A percentile compares a stretch with the other conserved stretches of the same genome.
Evolutionary conservation across 2,113 vertebrate species (phyloP).

Genomic region (Verasper variegatus): DNA sequence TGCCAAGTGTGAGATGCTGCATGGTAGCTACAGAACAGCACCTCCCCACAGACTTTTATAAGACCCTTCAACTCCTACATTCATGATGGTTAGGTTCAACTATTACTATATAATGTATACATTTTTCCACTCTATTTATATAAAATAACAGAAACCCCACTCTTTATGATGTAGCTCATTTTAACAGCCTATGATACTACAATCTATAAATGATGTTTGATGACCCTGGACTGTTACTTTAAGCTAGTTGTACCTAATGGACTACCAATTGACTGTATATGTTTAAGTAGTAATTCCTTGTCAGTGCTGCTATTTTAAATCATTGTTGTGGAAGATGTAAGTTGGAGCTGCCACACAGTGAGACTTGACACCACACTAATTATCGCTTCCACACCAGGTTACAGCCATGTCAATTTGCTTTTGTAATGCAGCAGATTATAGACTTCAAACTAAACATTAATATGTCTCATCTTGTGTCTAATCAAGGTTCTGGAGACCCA

Average conservation of each 20-base stretch:
- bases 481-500: constrained; percentile 93
- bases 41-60: no score
- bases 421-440: constrained; percentile 3
- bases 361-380: constrained; percentile 35
- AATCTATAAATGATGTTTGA: not conserved
- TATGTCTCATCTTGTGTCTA: constrained; percentile 8
- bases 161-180: not conserved
- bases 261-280: not conserved
- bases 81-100: not conserved
- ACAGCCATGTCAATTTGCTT: not conserved
- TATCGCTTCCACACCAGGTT: constrained; percentile 31
- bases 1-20: no score
- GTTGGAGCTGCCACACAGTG: constrained; percentile 25
- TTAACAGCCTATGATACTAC: not conserved
- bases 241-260: not conserved
- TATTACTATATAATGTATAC: not conserved
- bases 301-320: constrained; percentile 28
- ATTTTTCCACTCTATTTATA: not conserved
- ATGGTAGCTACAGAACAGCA: no score
- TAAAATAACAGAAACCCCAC: not conserved
- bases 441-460: not conserved
- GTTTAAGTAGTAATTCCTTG: not conserved
- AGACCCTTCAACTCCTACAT: not conserved
- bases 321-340: constrained; percentile 12
- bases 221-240: no score